Base-by-base conservation (phyloP, 2,888 invertebrate species). In the Lithophane semibrunnea region DNA sequence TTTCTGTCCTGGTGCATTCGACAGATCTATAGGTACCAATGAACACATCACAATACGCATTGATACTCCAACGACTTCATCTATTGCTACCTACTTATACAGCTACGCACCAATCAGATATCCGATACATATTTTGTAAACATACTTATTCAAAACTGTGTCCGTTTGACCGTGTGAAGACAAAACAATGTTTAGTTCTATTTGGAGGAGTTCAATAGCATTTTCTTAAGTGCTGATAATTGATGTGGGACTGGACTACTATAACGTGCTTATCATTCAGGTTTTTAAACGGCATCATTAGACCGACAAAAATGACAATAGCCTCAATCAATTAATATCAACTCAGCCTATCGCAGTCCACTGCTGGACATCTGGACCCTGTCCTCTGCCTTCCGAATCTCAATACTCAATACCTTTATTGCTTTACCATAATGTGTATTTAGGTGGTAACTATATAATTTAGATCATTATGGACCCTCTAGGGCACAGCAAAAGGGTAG, bases 111-210 rank as follows among this genome's bases (percentile, higher is more conserved):
- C 44, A 47, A 63, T 74, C 52, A 21, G 42, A n/a, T 47, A 47
- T 56, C 47, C 29, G 61, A 54, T 56, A 24, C 54, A 65, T 76
- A 42, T 65, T 76, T 65, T 76, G 65, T 56, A 76, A 65, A 76
- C 49, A 64, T 49, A 37, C 37, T 37, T 37, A 24, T 64, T 65
- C 37, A 64, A 75, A 75, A 64, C 16, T 37, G 63, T 74, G 37
- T 75, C 21, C 54, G 18, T 37, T 64, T n/a, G n/a, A 16, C 18
- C 13, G 75, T 56, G 64, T 37, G 75, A 75, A 56, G 47, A 47
- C 75, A 24, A 56, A 56, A 54, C 47, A 56, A 13, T 75, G 54
- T 16, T 54, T 56, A 7, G 37, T 56, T 64, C 0, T 29, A 61
- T 44, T 75, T 75, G 44, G 12, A 61, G n/a, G 1, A 12, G 52